A percentile compares a stretch with the other conserved stretches of the same genome.
Conservation (phyloP, 2,888 invertebrate genomes). For the Aleiodes testaceus region DNA sequence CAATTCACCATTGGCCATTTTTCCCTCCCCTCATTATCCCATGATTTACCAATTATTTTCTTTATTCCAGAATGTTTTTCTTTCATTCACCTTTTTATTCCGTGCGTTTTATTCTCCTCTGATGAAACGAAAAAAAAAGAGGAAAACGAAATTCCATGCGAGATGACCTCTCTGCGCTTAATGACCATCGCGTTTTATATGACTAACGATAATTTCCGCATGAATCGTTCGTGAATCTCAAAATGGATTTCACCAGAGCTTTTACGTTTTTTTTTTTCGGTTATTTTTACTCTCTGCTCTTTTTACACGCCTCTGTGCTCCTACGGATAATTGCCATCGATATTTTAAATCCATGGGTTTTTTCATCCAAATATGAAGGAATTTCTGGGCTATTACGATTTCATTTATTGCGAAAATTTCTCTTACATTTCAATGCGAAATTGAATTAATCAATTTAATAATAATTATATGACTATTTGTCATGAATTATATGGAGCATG, state of each 20-base stretch:
- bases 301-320: background rate
- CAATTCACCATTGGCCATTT: constrained; percentile 1
- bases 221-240: background rate
- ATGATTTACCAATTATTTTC: background rate
- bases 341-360: too few relatives aligned
- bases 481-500: too few relatives aligned
- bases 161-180: too few relatives aligned
- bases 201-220: background rate
- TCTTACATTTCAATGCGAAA: too few relatives aligned
- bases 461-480: too few relatives aligned
- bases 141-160: too few relatives aligned
- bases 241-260: background rate
- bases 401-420: too few relatives aligned
- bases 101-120: background rate
- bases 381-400: too few relatives aligned
- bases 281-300: background rate
- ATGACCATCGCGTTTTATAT: background rate
- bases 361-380: too few relatives aligned
- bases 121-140: background rate
- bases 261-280: too few relatives aligned
- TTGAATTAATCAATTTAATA: too few relatives aligned
- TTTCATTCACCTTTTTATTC: background rate
- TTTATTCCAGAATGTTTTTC: background rate
- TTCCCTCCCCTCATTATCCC: background rate
- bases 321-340: too few relatives aligned